Evolutionary conservation across 2,113 vertebrate genomes (phyloP).

Genomic region (Gallinago media): DNA sequence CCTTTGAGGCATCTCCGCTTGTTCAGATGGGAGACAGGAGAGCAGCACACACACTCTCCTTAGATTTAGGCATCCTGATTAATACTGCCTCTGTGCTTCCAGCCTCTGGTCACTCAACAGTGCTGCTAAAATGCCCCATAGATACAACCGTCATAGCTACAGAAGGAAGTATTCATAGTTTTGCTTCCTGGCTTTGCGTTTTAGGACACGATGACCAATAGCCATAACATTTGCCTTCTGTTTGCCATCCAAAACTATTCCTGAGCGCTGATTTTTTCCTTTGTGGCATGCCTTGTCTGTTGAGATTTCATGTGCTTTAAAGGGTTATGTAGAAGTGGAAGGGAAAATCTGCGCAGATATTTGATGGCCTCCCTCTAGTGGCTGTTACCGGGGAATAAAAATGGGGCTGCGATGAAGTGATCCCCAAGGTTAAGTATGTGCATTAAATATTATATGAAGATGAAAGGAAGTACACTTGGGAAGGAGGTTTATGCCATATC

Average conservation of each 20-base stretch:
- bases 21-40: background rate
- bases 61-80: background rate
- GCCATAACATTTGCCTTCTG: background rate
- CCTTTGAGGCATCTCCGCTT: background rate
- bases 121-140: background rate
- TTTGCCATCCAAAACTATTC: background rate
- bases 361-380: conserved; percentile 39
- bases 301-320: background rate
- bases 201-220: background rate
- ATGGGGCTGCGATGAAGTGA: background rate
- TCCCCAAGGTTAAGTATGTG: background rate
- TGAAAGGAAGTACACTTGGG: background rate
- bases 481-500: background rate
- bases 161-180: background rate
- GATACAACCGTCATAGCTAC: accelerated
- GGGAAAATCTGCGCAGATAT: background rate
- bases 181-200: background rate
- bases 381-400: background rate
- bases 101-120: background rate
- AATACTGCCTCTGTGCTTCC: background rate
- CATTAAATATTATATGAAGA: background rate
- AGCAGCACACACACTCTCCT: background rate
- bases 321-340: background rate
- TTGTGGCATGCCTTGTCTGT: accelerated
- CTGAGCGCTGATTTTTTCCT: background rate